A percentile compares a stretch with the other conserved stretches of the same genome.
Conservation (phyloP, 2,797 vertebrate genomes). For the Chrosomus eos region DNA sequence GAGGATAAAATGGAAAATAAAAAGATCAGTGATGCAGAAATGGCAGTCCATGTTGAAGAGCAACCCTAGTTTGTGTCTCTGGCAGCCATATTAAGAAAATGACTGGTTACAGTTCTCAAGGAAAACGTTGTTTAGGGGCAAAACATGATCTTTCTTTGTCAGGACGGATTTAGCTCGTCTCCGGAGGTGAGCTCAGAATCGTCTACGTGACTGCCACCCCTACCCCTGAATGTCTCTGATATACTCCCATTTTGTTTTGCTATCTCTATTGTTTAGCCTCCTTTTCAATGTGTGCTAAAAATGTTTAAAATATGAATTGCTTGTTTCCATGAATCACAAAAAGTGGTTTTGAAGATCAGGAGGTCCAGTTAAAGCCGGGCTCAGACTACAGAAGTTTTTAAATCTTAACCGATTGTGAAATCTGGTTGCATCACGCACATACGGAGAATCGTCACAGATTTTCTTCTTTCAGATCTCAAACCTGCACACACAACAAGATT, state of each 20-base stretch:
- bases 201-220: not conserved
- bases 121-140: not conserved
- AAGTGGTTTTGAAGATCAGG: not conserved
- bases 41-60: constrained; percentile 20
- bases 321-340: not conserved
- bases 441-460: no score
- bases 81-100: constrained; percentile 20
- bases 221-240: constrained; percentile 12
- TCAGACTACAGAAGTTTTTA: no score
- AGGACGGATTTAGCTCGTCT: constrained; percentile 17
- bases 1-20: constrained; percentile 14
- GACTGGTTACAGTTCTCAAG: constrained; percentile 29
- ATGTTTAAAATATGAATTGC: not conserved
- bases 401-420: no score
- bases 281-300: not conserved
- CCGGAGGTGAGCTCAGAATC: not conserved
- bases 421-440: no score
- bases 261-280: not conserved
- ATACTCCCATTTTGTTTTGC: not conserved
- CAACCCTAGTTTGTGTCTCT: constrained; percentile 36
- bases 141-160: constrained; percentile 25
- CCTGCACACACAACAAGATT: no score
- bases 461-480: no score
- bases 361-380: not conserved
- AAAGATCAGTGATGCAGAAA: constrained; percentile 43